phyloP scores from a whole-genome alignment of 2,113 vertebrate species.

The Eptatretus burgeri region DNA sequence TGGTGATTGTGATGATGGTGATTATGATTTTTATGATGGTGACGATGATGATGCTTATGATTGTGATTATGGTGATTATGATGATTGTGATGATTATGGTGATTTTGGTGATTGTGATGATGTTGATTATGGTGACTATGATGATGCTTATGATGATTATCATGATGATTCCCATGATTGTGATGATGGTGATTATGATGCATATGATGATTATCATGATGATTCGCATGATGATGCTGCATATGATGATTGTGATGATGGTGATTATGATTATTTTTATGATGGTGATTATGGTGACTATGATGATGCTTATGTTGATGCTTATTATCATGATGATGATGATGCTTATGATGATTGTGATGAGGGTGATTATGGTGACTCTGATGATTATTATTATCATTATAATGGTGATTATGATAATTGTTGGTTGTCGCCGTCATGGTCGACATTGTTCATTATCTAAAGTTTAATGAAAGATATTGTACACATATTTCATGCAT shows the following conservation, averaged over 20 bases:
- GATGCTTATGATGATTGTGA: not conserved
- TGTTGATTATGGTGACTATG: too few species aligned
- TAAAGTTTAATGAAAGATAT: too few species aligned
- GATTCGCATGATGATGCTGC: not conserved
- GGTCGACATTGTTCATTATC: not conserved
- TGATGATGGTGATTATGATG: too few species aligned
- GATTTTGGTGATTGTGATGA: too few species aligned
- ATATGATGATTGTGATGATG: not conserved
- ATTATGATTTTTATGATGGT: not conserved
- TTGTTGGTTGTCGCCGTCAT: not conserved
- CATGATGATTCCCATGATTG: too few species aligned
- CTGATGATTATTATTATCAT: not conserved
- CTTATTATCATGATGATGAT: not conserved
- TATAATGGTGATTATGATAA: not conserved
- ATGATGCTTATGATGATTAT: too few species aligned
- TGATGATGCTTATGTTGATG: not conserved
- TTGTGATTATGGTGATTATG: not conserved
- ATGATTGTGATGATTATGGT: not conserved
- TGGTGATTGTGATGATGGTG: not conserved
- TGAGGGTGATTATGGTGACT: not conserved
- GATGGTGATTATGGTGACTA: not conserved
- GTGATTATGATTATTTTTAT: not conserved
- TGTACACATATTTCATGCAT: too few species aligned
- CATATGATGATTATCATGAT: not conserved
- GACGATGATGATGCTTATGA: not conserved